Evolutionary conservation across 2,797 vertebrate genomes (phyloP).

Genomic region (Melanotaenia maccullochi): DNA sequence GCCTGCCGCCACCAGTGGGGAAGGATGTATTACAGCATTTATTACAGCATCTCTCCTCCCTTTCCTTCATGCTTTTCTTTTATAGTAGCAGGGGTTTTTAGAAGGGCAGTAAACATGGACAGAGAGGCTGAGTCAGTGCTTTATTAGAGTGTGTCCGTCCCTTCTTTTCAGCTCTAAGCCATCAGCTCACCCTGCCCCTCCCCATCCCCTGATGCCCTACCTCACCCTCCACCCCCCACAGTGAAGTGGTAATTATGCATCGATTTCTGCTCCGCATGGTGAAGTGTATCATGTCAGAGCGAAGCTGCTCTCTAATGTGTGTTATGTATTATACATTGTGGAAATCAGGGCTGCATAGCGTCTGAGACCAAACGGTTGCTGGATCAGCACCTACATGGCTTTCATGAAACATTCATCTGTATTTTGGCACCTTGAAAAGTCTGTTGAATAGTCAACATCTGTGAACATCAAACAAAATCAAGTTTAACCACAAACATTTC

Average conservation of each 20-base stretch:
- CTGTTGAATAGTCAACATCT: background rate
- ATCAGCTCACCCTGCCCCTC: conserved; percentile 44
- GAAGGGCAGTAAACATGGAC: conserved; percentile 39
- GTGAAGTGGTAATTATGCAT: conserved; percentile 70
- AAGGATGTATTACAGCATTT: conserved; percentile 48
- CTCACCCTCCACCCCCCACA: conserved; percentile 18
- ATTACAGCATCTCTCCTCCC: conserved; percentile 8
- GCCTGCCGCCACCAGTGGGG: conserved; percentile 30
- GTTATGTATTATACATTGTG: background rate
- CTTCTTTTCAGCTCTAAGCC: conserved; percentile 33
- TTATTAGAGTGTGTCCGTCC: conserved; percentile 30
- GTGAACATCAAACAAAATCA: background rate
- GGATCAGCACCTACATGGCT: background rate
- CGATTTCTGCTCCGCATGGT: conserved; percentile 46
- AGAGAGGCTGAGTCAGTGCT: conserved; percentile 63
- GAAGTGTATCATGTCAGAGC: conserved; percentile 35
- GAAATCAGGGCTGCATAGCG: conserved; percentile 6
- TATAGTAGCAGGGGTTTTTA: conserved; percentile 43
- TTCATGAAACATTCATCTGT: background rate
- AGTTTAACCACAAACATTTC: background rate
- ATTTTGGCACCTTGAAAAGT: conserved; percentile 1
- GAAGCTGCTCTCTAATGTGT: conserved; percentile 19
- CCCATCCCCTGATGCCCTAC: conserved; percentile 15
- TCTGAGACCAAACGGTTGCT: background rate
- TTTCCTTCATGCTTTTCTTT: conserved; percentile 27